These are phyloP conservation scores for Etheostoma cragini DNA, from an alignment of 2,113 vertebrate genomes.

Conservation along the genomic window DNA sequence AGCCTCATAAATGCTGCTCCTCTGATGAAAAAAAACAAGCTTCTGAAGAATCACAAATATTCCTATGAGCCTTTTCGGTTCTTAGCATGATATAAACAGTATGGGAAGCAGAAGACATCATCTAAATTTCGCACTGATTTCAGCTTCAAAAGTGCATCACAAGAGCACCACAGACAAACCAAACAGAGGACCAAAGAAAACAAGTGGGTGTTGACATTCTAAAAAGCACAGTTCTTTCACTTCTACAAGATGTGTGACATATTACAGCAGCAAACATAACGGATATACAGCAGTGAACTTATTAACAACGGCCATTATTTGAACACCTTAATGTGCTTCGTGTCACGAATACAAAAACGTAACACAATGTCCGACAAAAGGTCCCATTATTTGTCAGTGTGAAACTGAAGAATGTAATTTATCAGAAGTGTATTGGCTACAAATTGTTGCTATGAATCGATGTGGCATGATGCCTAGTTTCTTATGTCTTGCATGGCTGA, in stretches of 20 bases:
- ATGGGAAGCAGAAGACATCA: slow-evolving; percentile 12
- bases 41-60: slow-evolving; percentile 25
- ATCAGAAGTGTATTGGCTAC: slow-evolving; percentile 54
- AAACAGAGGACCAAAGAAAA: slow-evolving; percentile 19
- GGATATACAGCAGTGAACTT: not conserved
- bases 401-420: slow-evolving; percentile 45
- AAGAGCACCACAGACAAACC: slow-evolving; percentile 10
- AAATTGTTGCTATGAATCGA: slow-evolving; percentile 79
- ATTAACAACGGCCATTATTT: not conserved
- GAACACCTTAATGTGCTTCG: slow-evolving; percentile 4
- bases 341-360: slow-evolving; percentile 1
- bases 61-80: slow-evolving; percentile 26
- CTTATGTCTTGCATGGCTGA: slow-evolving; percentile 81
- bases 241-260: slow-evolving; percentile 8
- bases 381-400: slow-evolving; percentile 7
- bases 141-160: slow-evolving; percentile 37
- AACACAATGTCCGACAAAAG: slow-evolving; percentile 9
- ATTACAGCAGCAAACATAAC: not conserved
- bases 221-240: not conserved
- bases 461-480: slow-evolving; percentile 80
- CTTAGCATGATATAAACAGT: slow-evolving; percentile 17
- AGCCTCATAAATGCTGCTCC: slow-evolving; percentile 23
- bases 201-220: not conserved
- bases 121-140: slow-evolving; percentile 45
- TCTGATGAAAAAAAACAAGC: slow-evolving; percentile 43